Evolutionary conservation across 2,797 vertebrate genomes (phyloP).

Genomic region (Pachyuromys duprasi): DNA sequence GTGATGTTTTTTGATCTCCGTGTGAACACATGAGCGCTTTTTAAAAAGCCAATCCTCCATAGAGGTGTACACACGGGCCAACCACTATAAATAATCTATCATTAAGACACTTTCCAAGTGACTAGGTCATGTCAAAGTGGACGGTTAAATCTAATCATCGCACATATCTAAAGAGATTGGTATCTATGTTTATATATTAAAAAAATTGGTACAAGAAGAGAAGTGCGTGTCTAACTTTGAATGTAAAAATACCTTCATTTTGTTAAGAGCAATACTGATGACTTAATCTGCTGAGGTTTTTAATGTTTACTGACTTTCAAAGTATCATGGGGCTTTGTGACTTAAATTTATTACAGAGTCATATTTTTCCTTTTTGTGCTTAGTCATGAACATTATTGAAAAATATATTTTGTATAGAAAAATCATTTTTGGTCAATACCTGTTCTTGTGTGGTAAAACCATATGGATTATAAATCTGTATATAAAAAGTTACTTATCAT

Average conservation of each 20-base stretch:
- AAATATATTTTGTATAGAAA: constrained; percentile 42
- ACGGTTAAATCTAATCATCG: background rate
- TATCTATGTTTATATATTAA: background rate
- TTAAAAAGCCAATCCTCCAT: background rate
- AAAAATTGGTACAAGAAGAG: background rate
- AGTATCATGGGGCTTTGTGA: constrained; percentile 21
- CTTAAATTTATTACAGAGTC: constrained; percentile 35
- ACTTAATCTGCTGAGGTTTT: constrained; percentile 24
- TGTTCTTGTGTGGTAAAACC: constrained; percentile 11
- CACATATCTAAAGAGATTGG: background rate
- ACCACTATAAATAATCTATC: background rate
- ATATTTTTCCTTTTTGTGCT: constrained; percentile 37
- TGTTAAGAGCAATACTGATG: constrained; percentile 19
- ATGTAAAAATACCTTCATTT: constrained; percentile 45
- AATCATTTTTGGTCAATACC: background rate
- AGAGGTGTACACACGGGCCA: background rate
- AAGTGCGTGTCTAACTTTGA: constrained; percentile 18
- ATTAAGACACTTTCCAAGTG: background rate
- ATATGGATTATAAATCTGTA: constrained; percentile 12
- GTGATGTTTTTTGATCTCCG: no score
- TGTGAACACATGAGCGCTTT: no score
- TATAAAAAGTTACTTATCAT: constrained; percentile 14
- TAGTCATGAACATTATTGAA: constrained; percentile 23
- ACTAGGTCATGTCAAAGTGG: background rate
- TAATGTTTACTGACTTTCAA: background rate